A percentile compares a stretch with the other conserved stretches of the same genome.
These are phyloP conservation scores for Geodia barretti DNA, from an alignment of 37 sponge, comb jelly and placozoan species.

Conservation along the genomic window DNA sequence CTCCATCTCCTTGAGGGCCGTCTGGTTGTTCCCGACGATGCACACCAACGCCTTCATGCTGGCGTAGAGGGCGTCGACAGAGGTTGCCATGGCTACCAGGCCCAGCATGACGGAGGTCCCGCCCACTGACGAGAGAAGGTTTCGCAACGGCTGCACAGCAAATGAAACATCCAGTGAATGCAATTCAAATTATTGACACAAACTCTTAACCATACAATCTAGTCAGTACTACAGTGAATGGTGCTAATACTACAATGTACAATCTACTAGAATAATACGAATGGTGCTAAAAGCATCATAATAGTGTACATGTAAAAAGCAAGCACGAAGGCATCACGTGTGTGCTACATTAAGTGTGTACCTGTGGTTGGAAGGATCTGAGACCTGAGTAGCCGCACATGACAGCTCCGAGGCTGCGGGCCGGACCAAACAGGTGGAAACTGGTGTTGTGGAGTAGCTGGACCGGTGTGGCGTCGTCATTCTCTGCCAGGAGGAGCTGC, in stretches of 20 bases:
- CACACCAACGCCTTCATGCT: conserved; percentile 93
- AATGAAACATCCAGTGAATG: too few relatives aligned
- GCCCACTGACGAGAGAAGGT: conserved; percentile 77
- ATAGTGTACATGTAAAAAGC: too few relatives aligned
- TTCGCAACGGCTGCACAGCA: conserved; percentile 55
- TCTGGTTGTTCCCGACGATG: conserved; percentile 72
- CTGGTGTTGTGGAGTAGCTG: conserved; percentile 68
- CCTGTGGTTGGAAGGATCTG: conserved; percentile 58
- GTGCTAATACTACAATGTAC: too few relatives aligned
- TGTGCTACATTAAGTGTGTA: neutral
- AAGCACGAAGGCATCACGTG: too few relatives aligned
- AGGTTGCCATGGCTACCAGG: conserved; percentile 90
- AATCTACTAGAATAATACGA: too few relatives aligned
- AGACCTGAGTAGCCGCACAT: conserved; percentile 79
- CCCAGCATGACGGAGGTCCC: conserved; percentile 89
- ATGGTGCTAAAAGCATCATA: too few relatives aligned
- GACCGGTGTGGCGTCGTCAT: conserved; percentile 70
- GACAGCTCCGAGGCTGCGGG: conserved; percentile 77
- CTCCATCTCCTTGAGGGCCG: conserved; percentile 90
- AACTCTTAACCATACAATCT: too few relatives aligned
- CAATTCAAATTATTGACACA: too few relatives aligned
- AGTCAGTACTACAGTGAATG: too few relatives aligned
- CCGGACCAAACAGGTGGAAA: conserved; percentile 72
- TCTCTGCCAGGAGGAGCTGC: conserved; percentile 40
- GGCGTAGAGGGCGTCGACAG: conserved; percentile 87